Conservation (phyloP, 2,888 invertebrate genomes). For the Blastobasis lacticolella region DNA sequence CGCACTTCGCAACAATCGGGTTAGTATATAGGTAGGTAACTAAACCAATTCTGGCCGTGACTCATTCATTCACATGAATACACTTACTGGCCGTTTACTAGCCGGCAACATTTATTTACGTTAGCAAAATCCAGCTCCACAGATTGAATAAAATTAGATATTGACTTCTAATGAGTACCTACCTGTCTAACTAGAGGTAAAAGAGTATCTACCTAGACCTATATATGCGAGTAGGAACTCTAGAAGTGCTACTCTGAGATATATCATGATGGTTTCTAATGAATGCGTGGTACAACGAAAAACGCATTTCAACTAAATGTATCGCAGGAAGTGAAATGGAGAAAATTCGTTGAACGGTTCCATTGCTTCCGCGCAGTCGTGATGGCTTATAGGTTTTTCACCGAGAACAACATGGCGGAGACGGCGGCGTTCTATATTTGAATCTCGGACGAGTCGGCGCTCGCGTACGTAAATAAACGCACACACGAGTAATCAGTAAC, state of each 20-base stretch:
- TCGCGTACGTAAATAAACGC: conserved; percentile 74
- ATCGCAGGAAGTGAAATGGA: too few species aligned
- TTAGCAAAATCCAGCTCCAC: conserved; percentile 25
- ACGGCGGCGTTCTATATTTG: conserved; percentile 72
- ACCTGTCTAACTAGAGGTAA: background rate
- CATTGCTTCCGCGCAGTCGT: conserved; percentile 48
- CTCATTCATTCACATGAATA: conserved; percentile 64
- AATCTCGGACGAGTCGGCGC: conserved; percentile 75
- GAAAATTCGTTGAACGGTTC: conserved; percentile 32
- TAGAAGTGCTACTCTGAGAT: too few species aligned
- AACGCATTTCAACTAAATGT: too few species aligned
- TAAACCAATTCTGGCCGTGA: conserved; percentile 57
- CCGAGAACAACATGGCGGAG: conserved; percentile 72
- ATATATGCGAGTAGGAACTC: too few species aligned
- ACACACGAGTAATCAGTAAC: conserved; percentile 71
- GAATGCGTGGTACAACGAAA: too few species aligned
- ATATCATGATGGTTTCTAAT: too few species aligned
- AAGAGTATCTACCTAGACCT: too few species aligned
- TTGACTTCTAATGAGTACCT: conserved; percentile 3
- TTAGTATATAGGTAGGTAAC: conserved; percentile 25
- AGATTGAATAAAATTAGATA: background rate
- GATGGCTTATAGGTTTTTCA: conserved; percentile 69
- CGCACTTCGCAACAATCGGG: conserved; percentile 33
- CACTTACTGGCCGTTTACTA: conserved; percentile 40
- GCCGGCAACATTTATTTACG: conserved; percentile 46